A percentile compares a stretch with the other conserved stretches of the same genome.
Evolutionary conservation across 92 coral and sea anemone species (phyloP).

Genomic region (Pocillopora grandis): DNA sequence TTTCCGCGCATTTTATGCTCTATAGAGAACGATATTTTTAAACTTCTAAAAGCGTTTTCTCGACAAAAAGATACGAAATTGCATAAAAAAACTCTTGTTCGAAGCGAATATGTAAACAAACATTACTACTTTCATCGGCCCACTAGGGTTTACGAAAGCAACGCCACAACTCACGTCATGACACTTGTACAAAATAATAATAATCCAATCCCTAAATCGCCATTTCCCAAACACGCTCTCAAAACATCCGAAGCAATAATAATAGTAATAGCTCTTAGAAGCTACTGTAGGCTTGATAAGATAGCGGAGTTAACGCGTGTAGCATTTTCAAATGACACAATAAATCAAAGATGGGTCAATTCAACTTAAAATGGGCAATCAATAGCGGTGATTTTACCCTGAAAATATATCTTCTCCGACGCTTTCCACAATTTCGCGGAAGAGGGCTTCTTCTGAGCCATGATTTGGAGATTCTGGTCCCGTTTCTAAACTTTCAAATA

Average conservation of each 20-base stretch:
- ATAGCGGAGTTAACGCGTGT: constrained; percentile 37
- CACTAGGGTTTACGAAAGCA: constrained; percentile 3
- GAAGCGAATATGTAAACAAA: constrained; percentile 34
- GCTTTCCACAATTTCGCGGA: constrained; percentile 84
- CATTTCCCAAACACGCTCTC: constrained; percentile 3
- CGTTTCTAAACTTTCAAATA: constrained; percentile 64
- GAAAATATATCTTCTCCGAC: constrained; percentile 92
- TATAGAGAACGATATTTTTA: neutral
- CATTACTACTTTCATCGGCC: constrained; percentile 3
- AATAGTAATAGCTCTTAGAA: constrained; percentile 26
- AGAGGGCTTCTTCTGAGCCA: constrained; percentile 70
- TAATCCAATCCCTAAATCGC: neutral
- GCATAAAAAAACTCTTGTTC: neutral
- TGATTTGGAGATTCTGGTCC: constrained; percentile 48
- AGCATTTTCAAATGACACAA: constrained; percentile 9
- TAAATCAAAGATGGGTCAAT: neutral
- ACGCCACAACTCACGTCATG: constrained; percentile 1
- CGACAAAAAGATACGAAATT: neutral
- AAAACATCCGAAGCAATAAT: constrained; percentile 7
- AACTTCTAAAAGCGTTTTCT: neutral
- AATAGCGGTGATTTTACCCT: constrained; percentile 68
- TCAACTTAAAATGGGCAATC: constrained; percentile 28
- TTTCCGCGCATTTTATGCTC: neutral
- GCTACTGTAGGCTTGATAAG: constrained; percentile 17
- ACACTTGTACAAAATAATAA: neutral